phyloP scores from a whole-genome alignment of 1,140 invertebrate species.

The Papilio machaon region DNA sequence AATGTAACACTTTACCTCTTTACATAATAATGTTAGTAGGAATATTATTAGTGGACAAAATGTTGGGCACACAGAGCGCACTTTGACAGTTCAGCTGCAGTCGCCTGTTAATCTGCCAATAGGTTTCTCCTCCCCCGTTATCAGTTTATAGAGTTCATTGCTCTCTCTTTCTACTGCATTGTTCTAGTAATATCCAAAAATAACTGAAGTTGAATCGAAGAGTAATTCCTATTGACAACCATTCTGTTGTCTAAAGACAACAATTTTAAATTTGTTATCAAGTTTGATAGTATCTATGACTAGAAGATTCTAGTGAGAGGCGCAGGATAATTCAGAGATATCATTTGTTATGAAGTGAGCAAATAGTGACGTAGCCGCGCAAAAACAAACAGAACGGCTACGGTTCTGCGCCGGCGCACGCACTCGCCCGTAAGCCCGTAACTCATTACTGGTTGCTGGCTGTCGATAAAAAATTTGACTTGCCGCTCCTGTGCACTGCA shows the following conservation, averaged over 20 bases:
- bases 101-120: background rate
- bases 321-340: background rate
- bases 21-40: background rate
- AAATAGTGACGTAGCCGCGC: slow-evolving; percentile 7
- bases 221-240: background rate
- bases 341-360: slow-evolving; percentile 17
- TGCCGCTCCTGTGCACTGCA: background rate
- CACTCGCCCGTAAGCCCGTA: slow-evolving; percentile 13
- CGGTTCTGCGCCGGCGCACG: background rate
- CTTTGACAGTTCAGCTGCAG: background rate
- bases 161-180: background rate
- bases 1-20: no score
- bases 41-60: background rate
- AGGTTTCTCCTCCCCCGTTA: background rate
- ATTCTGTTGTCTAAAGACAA: background rate
- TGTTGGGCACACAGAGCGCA: background rate
- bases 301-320: background rate
- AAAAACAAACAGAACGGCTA: slow-evolving; percentile 6
- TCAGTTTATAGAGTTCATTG: background rate
- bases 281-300: background rate
- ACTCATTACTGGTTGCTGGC: background rate
- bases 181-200: background rate
- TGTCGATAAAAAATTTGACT: background rate
- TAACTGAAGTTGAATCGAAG: background rate
- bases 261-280: background rate